A percentile compares a stretch with the other conserved stretches of the same genome.
Conservation (phyloP, 2,888 invertebrate species). For the Phortica magna region DNA sequence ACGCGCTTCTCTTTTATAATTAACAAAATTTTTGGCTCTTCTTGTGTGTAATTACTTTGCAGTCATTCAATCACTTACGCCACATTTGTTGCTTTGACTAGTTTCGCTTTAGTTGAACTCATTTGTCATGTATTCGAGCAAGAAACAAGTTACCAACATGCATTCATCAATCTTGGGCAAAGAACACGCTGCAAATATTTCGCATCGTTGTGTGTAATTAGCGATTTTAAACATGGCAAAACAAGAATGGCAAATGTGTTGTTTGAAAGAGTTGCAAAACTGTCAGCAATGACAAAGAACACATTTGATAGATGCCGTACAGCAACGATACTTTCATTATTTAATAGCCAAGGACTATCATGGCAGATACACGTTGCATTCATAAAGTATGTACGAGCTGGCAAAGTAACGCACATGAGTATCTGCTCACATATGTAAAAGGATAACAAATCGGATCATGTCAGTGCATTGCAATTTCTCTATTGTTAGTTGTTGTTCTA, state of each 20-base stretch:
- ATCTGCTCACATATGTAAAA: slow-evolving; percentile 32
- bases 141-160: background rate
- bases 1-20: background rate
- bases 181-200: background rate
- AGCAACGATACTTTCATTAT: background rate
- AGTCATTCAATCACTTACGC: background rate
- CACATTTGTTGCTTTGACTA: background rate
- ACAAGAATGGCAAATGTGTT: background rate
- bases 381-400: background rate
- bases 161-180: slow-evolving; percentile 3
- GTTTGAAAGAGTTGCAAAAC: background rate
- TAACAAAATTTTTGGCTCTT: background rate
- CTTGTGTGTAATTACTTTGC: background rate
- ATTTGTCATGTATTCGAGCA: background rate
- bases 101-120: background rate
- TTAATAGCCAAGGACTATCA: background rate
- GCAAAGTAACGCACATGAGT: background rate
- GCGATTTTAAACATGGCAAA: background rate
- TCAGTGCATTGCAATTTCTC: slow-evolving; percentile 55
- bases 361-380: background rate
- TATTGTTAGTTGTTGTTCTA: slow-evolving; percentile 32
- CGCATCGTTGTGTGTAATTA: background rate
- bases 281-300: slow-evolving; percentile 1
- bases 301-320: background rate
- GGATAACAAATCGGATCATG: slow-evolving; percentile 64